Evolutionary conservation across 2,888 invertebrate species (phyloP), one percentile per base, ranked within the genome.

Genomic region (Linnaemya vulpina): DNA sequence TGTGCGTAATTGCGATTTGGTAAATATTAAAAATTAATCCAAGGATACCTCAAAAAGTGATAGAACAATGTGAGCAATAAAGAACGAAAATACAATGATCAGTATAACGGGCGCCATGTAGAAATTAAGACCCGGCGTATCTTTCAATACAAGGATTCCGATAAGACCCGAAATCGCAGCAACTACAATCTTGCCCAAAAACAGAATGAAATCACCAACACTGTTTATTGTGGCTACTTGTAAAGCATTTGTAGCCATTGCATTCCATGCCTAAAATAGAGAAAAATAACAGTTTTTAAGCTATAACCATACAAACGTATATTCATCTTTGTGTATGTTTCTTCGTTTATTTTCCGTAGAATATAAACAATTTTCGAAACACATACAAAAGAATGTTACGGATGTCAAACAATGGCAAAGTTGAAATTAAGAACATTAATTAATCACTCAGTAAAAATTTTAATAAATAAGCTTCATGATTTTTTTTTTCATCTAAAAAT

Each of bases 201-300:
- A 98, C 63, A 99, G 93, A 85, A 98, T 96, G 91, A 98, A 98
- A 92, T 98, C 98, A 7, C 98, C 98, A 60, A 98, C 95, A 88
- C 97, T 96, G 93, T 98, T 98, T 78, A 99, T 96, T 0, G 98
- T 97, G 0, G 97, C 96, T 87, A 98, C 96, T 94, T 97, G 96
- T 51, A 98, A 92, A 0, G 96, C 96, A 92, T 98, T 97, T 90
- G 95, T 95, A 53, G 96, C 95, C 88, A 97, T 94, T 1, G 97
- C 96, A 90, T 95, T 95, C 93, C 97, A 98, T 20, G 98, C 98
- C 97, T 98, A 90, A 51, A 84, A 55, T 93, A 83, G 55, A 75
- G 0, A 17, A 62, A 77, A 63, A 25, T 58, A 17, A 49, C 49
- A 9, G n/a, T 9, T 49, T 43, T 43, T 3, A 30, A 30, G n/a